Base-by-base conservation (phyloP, 1,140 invertebrate species). In the Drosophila paulistorum region DNA sequence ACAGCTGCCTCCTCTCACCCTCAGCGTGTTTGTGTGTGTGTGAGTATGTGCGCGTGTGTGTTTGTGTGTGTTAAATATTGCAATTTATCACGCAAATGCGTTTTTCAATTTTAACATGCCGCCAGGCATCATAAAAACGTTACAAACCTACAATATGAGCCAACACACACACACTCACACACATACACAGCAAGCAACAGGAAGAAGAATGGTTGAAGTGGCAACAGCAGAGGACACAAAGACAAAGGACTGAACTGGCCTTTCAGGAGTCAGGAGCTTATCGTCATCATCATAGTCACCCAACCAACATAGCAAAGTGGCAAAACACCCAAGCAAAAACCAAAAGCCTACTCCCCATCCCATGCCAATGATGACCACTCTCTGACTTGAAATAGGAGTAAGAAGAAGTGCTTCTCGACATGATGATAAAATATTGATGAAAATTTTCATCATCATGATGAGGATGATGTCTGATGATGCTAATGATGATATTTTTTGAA, bases 81-180 rank as follows among this genome's bases (percentile, higher is more conserved):
- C 90, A 91, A 91, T 91, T 91, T 91, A 91, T 91, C 90, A 91
- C 90, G 90, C 90, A 91, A 91, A 91, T 91, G 90, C 90, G 90
- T 91, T 91, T 91, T 91, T 91, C 90, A 91, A 91, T 91, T 91
- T 91, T 90, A 91, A 91, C 90, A 91, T 87, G 90, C 90, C 90
- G 90, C 90, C 82, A 91, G 90, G 90, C 90, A 91, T 91, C 90
- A 91, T 91, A 91, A 91, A 91, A 91, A 84, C 79, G 85, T 86
- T 91, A 84, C 84, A 84, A 89, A 89, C 84, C 83, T 79, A 87
- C 84, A 87, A 89, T 89, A 84, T 77, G 84, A 84, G 80, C 83
- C 77, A 84, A 77, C 73, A 87, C 71, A 71, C 6, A 64, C 41
- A 71, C 55, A 64, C 17, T 30, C 42, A 60, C 42, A 6, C 5